phyloP scores from a whole-genome alignment of 2,888 invertebrate genomes.

The Pristionchus maxplancki region DNA sequence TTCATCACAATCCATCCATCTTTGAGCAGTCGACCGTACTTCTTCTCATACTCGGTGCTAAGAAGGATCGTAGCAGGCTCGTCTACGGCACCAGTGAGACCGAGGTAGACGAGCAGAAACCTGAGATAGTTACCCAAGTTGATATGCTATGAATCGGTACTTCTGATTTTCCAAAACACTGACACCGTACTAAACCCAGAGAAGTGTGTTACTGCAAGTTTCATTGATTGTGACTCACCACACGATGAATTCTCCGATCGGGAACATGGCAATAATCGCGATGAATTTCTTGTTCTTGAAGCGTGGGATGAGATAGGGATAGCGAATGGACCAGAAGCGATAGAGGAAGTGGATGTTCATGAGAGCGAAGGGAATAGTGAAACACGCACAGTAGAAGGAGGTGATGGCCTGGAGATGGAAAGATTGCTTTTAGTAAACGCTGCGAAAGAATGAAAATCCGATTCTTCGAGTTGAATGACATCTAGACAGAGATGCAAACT shows the following conservation, averaged over 20 bases:
- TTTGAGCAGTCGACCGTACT: not conserved
- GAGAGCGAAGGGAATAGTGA: not conserved
- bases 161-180: not conserved
- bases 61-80: not conserved
- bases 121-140: not conserved
- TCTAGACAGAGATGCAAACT: too few relatives aligned
- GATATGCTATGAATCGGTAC: not conserved
- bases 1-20: not conserved
- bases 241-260: not conserved
- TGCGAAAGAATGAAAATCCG: too few relatives aligned
- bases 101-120: not conserved
- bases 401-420: not conserved
- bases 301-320: not conserved
- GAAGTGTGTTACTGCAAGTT: too few relatives aligned
- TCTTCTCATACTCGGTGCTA: not conserved
- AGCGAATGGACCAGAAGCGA: not conserved
- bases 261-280: not conserved
- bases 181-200: too few relatives aligned
- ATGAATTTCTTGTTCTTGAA: not conserved
- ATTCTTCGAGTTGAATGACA: too few relatives aligned
- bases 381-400: not conserved
- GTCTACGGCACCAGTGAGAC: not conserved
- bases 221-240: too few relatives aligned
- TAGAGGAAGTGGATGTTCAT: slow-evolving; percentile 1
- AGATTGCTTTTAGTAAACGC: too few relatives aligned